Evolutionary conservation across 2,797 vertebrate species (phyloP), one percentile per base, ranked within the genome.

Genomic region (Thaleichthys pacificus): DNA sequence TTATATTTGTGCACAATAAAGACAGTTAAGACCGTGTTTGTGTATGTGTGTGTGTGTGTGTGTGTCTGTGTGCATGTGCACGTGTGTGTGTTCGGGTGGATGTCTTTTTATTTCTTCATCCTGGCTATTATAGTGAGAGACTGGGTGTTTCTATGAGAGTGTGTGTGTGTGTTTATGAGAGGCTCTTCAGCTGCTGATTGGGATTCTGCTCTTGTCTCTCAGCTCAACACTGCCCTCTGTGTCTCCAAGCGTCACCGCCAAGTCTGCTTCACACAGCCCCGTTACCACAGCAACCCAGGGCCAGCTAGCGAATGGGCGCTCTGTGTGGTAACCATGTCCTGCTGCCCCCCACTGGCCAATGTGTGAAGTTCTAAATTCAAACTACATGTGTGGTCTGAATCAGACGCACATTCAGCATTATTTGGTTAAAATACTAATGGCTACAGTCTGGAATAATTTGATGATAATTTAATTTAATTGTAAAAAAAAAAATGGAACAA

Each of bases 201-300:
- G 71, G 74, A 91, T 92, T 92, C 91, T 84, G 76, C 73, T 64
- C 69, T 73, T 47, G 68, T 88, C 77, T 75, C 75, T 74, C 78
- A 80, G 89, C 89, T 92, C 91, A 88, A 91, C 88, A 89, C 89
- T 89, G 89, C 92, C 90, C 91, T 91, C 91, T 93, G 84, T 89
- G 82, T 90, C 83, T 88, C 81, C 9, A 28, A 78, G 80, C 77
- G 24, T 75, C 81, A 75, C 66, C 71, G 66, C 83, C 72, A 82
- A 79, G 68, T 83, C 84, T 86, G 86, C 88, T 84, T 84, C 81
- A 84, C 75, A 35, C 77, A 81, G 75, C 73, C 63, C 76, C 76
- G 88, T 94, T 86, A 67, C 92, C 89, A 89, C 80, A 72, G 90
- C 85, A 93, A 94, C 92, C 81, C 67, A 75, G 82, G 83, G 79